Base-by-base conservation (phyloP, 2,113 vertebrate genomes). In the Sisor rabdophorus region DNA sequence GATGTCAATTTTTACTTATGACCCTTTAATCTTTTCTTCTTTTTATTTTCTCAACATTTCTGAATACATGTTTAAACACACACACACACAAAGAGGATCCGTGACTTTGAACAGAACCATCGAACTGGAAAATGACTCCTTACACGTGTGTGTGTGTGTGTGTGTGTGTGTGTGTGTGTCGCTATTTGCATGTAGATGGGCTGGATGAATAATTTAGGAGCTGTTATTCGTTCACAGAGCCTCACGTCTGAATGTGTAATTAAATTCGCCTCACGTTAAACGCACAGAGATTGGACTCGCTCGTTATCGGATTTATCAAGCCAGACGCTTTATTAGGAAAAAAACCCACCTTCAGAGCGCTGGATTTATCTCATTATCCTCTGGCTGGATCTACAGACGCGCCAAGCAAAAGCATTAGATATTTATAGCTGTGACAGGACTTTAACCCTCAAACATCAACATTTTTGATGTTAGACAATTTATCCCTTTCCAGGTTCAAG, bases 91-190 rank as follows among this genome's bases (percentile, higher is more conserved):
- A 32, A 20, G 0, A n/a, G 16, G 40, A 58, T 36, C 44, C 12
- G 24, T 68, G 44, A 79, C 17, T 59, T 26, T 88, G 28, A 84
- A 87, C 72, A 79, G 87, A 89, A 80, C 74, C 75, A 83, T 58
- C 87, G 84, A 81, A 76, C 87, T 85, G 82, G 87, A 88, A 92
- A 92, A 88, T 87, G 88, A 86, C 78, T 87, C 80, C 82, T 85
- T 86, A 76, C 85, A 68, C 81, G 77, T 82, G 80, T 80, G 85
- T 79, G 75, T 76, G 55, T 58, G 55, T 58, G 55, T 56, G 55
- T 58, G 55, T 26, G 56, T 26, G 56, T 26, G 56, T 79, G 30
- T 65, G 71, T 76, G 86, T 78, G 20, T 28, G 78, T 84, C 64
- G 74, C 81, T 90, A 87, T 87, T 91, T 85, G 85, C 83, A 86